Evolutionary conservation across 2,797 vertebrate species (phyloP), one percentile per base, ranked within the genome.

Genomic region (Garrulus glandarius): DNA sequence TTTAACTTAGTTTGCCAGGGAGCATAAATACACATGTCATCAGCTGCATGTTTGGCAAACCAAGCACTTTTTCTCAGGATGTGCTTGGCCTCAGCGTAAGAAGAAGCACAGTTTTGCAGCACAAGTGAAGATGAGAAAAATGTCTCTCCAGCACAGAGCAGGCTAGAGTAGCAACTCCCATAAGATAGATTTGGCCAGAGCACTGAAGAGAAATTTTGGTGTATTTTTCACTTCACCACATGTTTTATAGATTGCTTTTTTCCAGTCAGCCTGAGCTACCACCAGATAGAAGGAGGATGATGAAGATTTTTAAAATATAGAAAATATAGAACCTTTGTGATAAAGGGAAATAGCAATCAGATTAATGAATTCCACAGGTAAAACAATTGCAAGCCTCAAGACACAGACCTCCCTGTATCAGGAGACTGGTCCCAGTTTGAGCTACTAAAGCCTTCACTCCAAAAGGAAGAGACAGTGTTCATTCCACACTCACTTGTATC

Each of bases 1-100:
- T 95, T 96, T 94, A 87, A 85, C 84, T 96, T 30, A 4, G 49
- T 84, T 95, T 95, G 96, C 95, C 96, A 96, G 91, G 76, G 60
- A 94, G 61, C 76, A 96, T 97, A 95, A 96, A 97, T 94, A 96
- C 83, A 49, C 1, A 3, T 96, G 95, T 96, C 96, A 86, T 83
- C 95, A 87, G 91, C 95, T 81, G 64, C 78, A 47, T 18, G 78
- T 91, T 87, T 95, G 95, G 95, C 92, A 95, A 93, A 87, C 37
- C 32, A 16, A 78, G 76, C 53, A 37, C 29, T 19, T 77, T 71
- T 92, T 64, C 87, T 68, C 9, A 3, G 79, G 75, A 83, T 87
- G 82, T 27, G 59, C 84, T 93, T 93, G 93, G 93, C 92, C 76
- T 50, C 92, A 37, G 65, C 14, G 2, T 49, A 69, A 89, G 87